Evolutionary conservation across 2,797 vertebrate genomes (phyloP), one percentile per base, ranked within the genome.

Genomic region (Pyrocephalus nanus): DNA sequence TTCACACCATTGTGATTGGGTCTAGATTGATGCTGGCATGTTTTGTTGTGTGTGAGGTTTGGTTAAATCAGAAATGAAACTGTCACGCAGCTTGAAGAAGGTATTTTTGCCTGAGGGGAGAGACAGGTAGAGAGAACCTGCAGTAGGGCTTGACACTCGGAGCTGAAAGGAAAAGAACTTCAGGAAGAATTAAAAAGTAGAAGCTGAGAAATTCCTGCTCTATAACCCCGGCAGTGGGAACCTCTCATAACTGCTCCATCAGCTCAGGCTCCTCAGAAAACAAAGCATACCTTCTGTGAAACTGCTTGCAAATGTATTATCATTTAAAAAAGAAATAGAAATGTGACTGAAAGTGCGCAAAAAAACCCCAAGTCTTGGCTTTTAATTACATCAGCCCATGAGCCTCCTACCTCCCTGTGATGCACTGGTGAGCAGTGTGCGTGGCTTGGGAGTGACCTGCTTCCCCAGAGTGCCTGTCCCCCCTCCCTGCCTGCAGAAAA

Each of bases 341-440:
- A 86, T 4, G 11, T 64, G 22, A 12, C 27, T 21, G 50, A 40
- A 75, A 32, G 38, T 17, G 23, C 47, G 27, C 15, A 91, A 81
- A 58, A 42, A 12, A 54, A 91, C 91, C 3, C 19, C 8, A 32
- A 45, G 30, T 54, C n/a, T 40, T 85, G 64, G 12, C n/a, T 90
- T 85, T 79, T 64, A 54, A 3, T 43, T 40, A 32, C 64, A 51
- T n/a, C 25, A 29, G 38, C 32, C 42, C n/a, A 36, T 38, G 42
- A 85, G 25, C 18, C 17, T 65, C 12, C 45, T 22, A 4, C 23
- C 61, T 71, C 36, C 12, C 36, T 15, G 57, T 6, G 25, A 48
- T 1, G 3, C 16, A 27, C 34, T 6, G 3, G 20, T 40, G 53
- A 78, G 34, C 40, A 62, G 65, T 0, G 0, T 23, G 1, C 0